Percentiles rank a stretch among this genome's conserved stretches.
Evolutionary conservation across 2,888 invertebrate genomes (phyloP).

Genomic region (Epinotia nisella): DNA sequence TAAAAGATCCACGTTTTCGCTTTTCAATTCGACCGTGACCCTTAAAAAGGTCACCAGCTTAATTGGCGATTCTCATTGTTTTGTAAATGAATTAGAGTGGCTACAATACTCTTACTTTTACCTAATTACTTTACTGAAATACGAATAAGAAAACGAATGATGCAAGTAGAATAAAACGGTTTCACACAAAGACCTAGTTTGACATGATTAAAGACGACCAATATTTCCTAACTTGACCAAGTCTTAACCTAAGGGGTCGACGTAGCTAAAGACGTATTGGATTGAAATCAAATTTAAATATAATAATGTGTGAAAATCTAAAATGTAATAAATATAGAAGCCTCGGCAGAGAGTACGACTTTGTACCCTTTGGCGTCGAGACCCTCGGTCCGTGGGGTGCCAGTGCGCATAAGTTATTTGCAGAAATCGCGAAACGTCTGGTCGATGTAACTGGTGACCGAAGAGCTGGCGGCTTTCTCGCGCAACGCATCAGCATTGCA

Average conservation of each 20-base stretch:
- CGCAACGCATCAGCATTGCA: too few species aligned
- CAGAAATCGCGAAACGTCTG: too few species aligned
- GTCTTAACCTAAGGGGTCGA: not conserved
- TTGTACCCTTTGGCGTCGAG: too few species aligned
- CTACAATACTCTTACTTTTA: not conserved
- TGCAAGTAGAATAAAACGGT: not conserved
- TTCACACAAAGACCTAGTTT: not conserved
- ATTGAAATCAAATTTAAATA: not conserved
- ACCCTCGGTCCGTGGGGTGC: too few species aligned
- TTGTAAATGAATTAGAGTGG: not conserved
- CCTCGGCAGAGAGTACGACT: too few species aligned
- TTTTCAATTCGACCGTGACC: not conserved
- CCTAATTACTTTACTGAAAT: not conserved
- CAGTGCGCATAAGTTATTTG: too few species aligned
- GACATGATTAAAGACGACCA: not conserved
- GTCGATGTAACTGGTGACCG: too few species aligned
- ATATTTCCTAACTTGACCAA: not conserved
- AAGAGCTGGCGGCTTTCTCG: too few species aligned
- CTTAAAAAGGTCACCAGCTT: constrained; percentile 3
- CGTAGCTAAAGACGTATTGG: not conserved
- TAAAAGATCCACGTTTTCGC: not conserved
- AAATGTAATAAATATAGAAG: too few species aligned
- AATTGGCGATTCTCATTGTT: constrained; percentile 23
- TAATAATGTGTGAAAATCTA: too few species aligned
- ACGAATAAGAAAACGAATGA: not conserved